Evolutionary conservation across 2,888 invertebrate species (phyloP).

Genomic region (Harmothoe impar): DNA sequence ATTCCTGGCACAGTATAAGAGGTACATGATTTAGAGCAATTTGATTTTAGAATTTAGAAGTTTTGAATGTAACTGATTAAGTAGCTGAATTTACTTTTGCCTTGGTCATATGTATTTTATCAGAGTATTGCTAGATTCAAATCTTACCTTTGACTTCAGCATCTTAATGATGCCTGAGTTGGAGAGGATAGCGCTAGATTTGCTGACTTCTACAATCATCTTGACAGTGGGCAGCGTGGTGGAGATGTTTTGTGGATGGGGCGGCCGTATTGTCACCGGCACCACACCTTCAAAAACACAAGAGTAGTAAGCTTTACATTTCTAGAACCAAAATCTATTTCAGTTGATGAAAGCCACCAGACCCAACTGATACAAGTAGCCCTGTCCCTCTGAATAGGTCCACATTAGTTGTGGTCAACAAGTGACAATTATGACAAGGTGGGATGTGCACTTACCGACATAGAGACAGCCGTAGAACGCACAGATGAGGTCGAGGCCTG

Average conservation of each 20-base stretch:
- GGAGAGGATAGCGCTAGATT: conserved; percentile 97
- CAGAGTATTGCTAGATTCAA: no score
- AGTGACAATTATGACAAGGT: not conserved
- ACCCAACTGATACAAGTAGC: no score
- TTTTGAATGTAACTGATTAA: no score
- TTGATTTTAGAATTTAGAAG: no score
- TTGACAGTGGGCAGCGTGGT: conserved; percentile 98
- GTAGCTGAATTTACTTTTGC: no score
- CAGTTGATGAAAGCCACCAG: no score
- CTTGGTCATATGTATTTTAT: no score
- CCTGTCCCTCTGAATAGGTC: no score
- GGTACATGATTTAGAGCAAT: no score
- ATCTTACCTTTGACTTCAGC: conserved; percentile 93
- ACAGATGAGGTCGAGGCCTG: conserved; percentile 96
- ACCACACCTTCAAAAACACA: conserved; percentile 91
- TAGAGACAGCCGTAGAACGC: conserved; percentile 99
- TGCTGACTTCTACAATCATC: conserved; percentile 99
- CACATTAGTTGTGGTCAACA: not conserved
- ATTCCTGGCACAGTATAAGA: no score
- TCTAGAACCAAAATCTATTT: no score
- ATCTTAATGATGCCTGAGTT: conserved; percentile 96
- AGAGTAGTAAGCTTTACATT: no score
- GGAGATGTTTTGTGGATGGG: conserved; percentile 98
- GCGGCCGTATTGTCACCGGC: conserved; percentile 98
- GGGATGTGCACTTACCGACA: conserved; percentile 87